A percentile compares a stretch with the other conserved stretches of the same genome.
Conservation (phyloP, 2,113 vertebrate species). For the Eubucco bourcierii region DNA sequence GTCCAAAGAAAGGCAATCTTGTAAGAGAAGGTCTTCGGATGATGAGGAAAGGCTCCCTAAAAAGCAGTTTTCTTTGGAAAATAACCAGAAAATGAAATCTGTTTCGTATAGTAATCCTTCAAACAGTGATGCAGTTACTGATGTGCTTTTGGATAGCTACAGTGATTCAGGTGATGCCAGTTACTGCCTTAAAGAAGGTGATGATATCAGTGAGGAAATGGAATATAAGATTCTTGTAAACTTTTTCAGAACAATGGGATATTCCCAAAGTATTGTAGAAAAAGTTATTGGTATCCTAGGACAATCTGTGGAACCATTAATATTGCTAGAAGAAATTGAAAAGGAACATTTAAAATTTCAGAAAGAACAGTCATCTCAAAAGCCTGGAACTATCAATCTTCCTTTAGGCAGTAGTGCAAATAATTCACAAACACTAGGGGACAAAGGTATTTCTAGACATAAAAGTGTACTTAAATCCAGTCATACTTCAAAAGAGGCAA, state of each 20-base stretch:
- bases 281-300: constrained; percentile 87
- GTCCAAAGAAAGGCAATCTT: constrained; percentile 82
- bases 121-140: constrained; percentile 46
- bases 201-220: constrained; percentile 86
- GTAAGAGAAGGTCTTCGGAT: constrained; percentile 91
- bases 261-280: constrained; percentile 90
- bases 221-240: constrained; percentile 95
- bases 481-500: constrained; percentile 43
- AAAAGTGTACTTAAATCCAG: constrained; percentile 27
- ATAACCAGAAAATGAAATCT: constrained; percentile 47
- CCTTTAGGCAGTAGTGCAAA: constrained; percentile 1
- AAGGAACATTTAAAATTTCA: constrained; percentile 79
- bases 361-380: constrained; percentile 13
- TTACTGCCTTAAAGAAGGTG: constrained; percentile 69
- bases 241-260: constrained; percentile 98
- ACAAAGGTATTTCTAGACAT: background rate
- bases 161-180: constrained; percentile 26
- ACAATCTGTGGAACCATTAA: constrained; percentile 87
- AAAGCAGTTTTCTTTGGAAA: constrained; percentile 90
- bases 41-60: constrained; percentile 91
- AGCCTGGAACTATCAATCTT: background rate
- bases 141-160: constrained; percentile 40
- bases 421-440: constrained; percentile 24
- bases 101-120: background rate
- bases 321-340: constrained; percentile 90